These are phyloP conservation scores for Chauna torquata DNA, from an alignment of 2,113 vertebrate genomes.

Conservation along the genomic window DNA sequence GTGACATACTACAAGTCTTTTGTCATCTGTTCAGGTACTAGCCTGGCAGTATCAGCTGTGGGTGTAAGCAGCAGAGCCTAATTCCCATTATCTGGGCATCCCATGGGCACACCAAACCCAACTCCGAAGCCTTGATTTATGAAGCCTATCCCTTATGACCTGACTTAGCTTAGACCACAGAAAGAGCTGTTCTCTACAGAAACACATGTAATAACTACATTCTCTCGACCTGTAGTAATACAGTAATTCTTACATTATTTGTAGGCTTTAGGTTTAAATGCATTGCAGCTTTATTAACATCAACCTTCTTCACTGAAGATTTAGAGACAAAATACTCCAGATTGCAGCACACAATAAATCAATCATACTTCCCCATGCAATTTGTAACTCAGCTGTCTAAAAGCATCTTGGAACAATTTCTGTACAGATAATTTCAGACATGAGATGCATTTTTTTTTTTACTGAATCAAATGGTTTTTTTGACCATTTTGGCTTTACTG, in stretches of 20 bases:
- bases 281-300: not conserved
- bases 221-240: not conserved
- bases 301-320: constrained; percentile 24
- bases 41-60: not conserved
- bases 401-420: constrained; percentile 45
- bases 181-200: not conserved
- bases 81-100: not conserved
- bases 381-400: not conserved
- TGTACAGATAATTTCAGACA: constrained; percentile 22
- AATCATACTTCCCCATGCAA: not conserved
- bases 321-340: constrained; percentile 35
- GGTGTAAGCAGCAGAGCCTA: not conserved
- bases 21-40: not conserved
- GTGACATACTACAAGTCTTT: not conserved
- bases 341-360: constrained; percentile 43
- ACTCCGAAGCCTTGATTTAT: no score
- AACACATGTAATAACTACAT: not conserved
- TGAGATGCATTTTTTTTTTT: not conserved
- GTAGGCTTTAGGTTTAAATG: not conserved
- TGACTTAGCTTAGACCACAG: accelerated
- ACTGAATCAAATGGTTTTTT: not conserved
- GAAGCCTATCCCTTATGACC: not conserved
- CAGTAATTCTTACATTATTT: not conserved
- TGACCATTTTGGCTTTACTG: not conserved
- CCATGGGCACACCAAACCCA: not conserved